Evolutionary conservation across 2,113 vertebrate species (phyloP).

Genomic region (Hemiprocne comata): DNA sequence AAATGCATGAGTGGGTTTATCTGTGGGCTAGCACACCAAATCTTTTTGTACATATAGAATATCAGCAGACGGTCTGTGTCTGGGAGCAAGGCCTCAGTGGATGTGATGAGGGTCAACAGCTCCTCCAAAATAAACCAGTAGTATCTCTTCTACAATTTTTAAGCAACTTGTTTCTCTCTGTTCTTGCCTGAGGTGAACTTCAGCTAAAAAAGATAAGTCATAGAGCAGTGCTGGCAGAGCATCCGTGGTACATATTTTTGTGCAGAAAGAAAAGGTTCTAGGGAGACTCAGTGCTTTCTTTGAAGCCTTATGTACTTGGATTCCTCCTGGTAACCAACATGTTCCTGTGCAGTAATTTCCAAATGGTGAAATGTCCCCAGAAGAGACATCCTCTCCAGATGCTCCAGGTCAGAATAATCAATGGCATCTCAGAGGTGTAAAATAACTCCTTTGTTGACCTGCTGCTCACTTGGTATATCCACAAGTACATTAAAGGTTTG

Average conservation of each 20-base stretch:
- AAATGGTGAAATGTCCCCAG: not conserved
- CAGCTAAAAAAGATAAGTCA: not conserved
- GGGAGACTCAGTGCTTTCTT: not conserved
- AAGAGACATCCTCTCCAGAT: not conserved
- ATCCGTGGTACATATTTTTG: not conserved
- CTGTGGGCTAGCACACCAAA: not conserved
- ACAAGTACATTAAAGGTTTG: not conserved
- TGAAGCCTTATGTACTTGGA: not conserved
- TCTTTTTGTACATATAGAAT: not conserved
- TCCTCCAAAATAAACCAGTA: not conserved
- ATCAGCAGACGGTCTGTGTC: not conserved
- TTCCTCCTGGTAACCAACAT: not conserved
- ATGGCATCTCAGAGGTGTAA: not conserved
- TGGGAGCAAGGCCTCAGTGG: not conserved
- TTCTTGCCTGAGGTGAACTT: not conserved
- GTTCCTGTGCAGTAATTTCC: not conserved
- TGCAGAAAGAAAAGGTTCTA: not conserved
- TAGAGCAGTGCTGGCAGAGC: not conserved
- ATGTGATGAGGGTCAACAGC: not conserved
- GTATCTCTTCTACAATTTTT: not conserved
- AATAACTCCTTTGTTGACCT: slow-evolving; percentile 13
- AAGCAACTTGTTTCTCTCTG: not conserved
- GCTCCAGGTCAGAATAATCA: not conserved
- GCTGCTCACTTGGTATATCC: not conserved
- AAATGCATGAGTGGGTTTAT: not conserved